Conservation (phyloP, 2,888 invertebrate species). For the Phoenoteleia sp. region DNA sequence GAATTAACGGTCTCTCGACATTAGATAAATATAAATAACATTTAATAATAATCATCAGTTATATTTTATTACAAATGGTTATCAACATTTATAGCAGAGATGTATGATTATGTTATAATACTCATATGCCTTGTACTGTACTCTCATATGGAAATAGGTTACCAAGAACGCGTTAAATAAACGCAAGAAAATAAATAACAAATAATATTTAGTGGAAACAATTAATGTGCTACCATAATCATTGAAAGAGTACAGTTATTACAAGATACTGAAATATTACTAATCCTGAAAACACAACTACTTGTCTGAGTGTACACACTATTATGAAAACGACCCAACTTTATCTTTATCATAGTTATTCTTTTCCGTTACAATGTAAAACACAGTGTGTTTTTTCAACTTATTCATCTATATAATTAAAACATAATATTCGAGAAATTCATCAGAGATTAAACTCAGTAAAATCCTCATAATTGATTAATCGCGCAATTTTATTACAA, state of each 20-base stretch:
- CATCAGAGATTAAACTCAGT: neutral
- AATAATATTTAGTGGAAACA: neutral
- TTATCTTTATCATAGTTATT: conserved; percentile 21
- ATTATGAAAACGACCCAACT: conserved; percentile 14
- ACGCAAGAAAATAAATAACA: neutral
- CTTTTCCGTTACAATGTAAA: conserved; percentile 19
- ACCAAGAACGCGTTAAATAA: too few species aligned
- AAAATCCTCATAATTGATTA: conserved; percentile 39
- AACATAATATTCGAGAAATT: conserved; percentile 11
- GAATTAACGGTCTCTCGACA: too few species aligned
- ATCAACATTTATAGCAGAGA: too few species aligned
- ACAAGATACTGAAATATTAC: neutral
- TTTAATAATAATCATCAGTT: too few species aligned
- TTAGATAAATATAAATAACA: too few species aligned
- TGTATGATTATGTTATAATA: too few species aligned
- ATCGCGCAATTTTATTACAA: conserved; percentile 16
- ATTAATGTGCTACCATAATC: neutral
- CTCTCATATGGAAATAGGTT: too few species aligned
- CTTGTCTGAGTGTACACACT: neutral
- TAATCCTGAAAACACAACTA: neutral
- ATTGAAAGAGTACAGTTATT: too few species aligned
- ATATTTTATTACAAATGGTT: too few species aligned
- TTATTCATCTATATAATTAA: conserved; percentile 6
- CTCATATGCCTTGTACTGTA: too few species aligned
- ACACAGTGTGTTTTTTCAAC: neutral